A percentile compares a stretch with the other conserved stretches of the same genome.
Conservation (phyloP, 2,797 vertebrate species). For the Crenuchus spilurus region DNA sequence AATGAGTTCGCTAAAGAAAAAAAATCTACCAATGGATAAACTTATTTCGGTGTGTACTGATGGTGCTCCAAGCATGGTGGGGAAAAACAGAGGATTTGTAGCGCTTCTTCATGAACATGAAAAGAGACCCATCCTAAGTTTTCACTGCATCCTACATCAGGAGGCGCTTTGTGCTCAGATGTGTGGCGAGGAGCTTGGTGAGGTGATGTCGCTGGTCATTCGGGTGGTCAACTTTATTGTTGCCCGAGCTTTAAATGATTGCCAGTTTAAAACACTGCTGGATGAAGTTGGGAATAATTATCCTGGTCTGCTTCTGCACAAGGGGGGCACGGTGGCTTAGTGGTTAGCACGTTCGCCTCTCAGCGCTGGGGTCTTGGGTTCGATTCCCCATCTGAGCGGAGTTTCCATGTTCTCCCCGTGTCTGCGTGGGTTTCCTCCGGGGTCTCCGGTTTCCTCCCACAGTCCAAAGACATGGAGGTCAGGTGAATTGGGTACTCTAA, state of each 20-base stretch:
- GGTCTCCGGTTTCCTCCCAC: too few relatives aligned
- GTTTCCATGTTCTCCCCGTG: too few relatives aligned
- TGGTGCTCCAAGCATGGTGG: conserved; percentile 42
- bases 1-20: conserved; percentile 50
- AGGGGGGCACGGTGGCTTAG: too few relatives aligned
- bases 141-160: conserved; percentile 57
- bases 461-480: too few relatives aligned
- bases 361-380: too few relatives aligned
- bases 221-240: conserved; percentile 58
- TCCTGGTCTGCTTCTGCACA: conserved; percentile 51
- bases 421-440: too few relatives aligned
- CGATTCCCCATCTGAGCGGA: too few relatives aligned
- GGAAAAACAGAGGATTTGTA: conserved; percentile 53
- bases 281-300: conserved; percentile 57
- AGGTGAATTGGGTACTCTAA: too few relatives aligned
- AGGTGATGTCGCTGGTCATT: conserved; percentile 56
- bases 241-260: conserved; percentile 58
- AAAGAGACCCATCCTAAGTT: conserved; percentile 54
- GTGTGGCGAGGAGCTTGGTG: conserved; percentile 49
- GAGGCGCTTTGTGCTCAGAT: conserved; percentile 54
- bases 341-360: too few relatives aligned
- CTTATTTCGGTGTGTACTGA: conserved; percentile 50
- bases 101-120: conserved; percentile 53
- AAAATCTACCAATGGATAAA: conserved; percentile 52
- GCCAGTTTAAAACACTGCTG: conserved; percentile 54